Evolutionary conservation across 2,113 vertebrate genomes (phyloP), one percentile per base, ranked within the genome.

Genomic region (Fregata magnificens): DNA sequence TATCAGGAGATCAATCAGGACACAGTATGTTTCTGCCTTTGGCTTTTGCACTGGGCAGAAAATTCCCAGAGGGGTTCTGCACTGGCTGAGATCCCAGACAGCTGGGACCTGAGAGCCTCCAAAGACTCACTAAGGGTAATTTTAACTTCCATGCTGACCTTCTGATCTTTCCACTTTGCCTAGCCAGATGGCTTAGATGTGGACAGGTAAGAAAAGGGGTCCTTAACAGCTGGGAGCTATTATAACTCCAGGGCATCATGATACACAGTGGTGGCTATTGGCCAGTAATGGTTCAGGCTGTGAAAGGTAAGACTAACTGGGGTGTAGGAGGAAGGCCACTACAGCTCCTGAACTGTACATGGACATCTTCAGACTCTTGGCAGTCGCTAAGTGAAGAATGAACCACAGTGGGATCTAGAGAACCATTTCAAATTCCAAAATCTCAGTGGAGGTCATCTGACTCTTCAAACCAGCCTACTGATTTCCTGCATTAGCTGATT

Each of bases 11-110:
- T 95, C 44, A 87, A 36, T 77, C 62, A 72, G 62, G 36, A 94
- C 61, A 69, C 53, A 78, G 71, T 44, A 29, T 53, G 21, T 94
- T 91, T 85, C 81, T 90, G 65, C 78, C 81, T 94, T 93, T 90
- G 78, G 66, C 66, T 95, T 93, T 82, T 82, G 31, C 44, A 65
- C 17, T 65, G 87, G 84, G 53, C 36, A 95, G 47, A 91, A 88
- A 87, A 84, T 67, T 79, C 70, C 36, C 74, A 61, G 21, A 77
- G 40, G 26, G 3, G 12, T 36, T 89, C 56, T 74, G 16, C 7
- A 5, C 70, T 94, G 95, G 96, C 90, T 88, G 62, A 72, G 16
- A 66, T 94, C 92, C 95, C 73, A 82, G 82, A 76, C 81, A 97
- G 70, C 78, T 87, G 89, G 69, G 83, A 79, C 65, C 32, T 38